These are phyloP conservation scores for Punctoribates punctum DNA, from an alignment of 2,888 invertebrate species.

Conservation along the genomic window DNA sequence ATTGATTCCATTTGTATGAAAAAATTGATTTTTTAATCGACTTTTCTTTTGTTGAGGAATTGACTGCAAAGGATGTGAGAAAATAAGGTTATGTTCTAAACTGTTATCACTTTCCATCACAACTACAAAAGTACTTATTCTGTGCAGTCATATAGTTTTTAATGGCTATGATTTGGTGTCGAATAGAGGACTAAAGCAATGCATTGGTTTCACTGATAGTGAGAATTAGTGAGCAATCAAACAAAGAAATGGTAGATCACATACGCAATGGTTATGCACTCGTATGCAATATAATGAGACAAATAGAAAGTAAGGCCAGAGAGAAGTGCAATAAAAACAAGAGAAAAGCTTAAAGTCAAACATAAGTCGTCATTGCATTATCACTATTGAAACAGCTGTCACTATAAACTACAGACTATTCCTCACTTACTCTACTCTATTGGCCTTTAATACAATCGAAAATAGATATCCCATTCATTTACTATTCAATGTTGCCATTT, in stretches of 20 bases:
- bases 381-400: slow-evolving; percentile 43
- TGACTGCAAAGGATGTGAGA: no score
- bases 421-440: not conserved
- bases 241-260: not conserved
- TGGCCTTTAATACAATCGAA: slow-evolving; percentile 17
- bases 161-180: slow-evolving; percentile 4
- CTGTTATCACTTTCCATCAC: not conserved
- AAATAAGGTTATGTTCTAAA: no score
- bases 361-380: slow-evolving; percentile 40
- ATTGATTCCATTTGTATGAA: no score
- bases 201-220: slow-evolving; percentile 36
- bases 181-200: not conserved
- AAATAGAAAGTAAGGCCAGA: slow-evolving; percentile 23
- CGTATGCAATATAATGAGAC: slow-evolving; percentile 14
- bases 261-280: not conserved
- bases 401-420: slow-evolving; percentile 20
- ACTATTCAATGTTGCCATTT: not conserved
- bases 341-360: slow-evolving; percentile 40
- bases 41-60: no score
- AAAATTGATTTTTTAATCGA: no score
- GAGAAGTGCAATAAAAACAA: slow-evolving; percentile 34
- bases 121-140: not conserved
- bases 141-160: not conserved
- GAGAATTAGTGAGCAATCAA: slow-evolving; percentile 22
- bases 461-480: slow-evolving; percentile 29